Evolutionary conservation across 2,113 vertebrate species (phyloP).

Genomic region (Cyrtonyx montezumae): DNA sequence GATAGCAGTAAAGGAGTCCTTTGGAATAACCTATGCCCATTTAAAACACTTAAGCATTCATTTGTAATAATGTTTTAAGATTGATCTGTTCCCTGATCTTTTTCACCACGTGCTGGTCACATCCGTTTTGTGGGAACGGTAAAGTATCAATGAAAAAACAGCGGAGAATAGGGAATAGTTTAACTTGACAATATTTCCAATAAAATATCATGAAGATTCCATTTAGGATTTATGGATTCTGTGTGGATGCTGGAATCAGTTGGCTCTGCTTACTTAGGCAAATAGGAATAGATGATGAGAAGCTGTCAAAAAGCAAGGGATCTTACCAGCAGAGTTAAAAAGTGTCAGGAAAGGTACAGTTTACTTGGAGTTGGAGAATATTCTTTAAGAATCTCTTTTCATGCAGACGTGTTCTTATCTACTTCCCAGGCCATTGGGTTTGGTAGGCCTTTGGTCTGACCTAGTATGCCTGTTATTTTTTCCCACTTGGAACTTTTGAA

Average conservation of each 20-base stretch:
- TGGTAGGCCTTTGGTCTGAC: not conserved
- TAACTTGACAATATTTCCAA: not conserved
- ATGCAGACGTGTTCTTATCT: not conserved
- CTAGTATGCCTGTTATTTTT: not conserved
- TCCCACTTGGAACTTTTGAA: not conserved
- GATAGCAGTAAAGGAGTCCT: not conserved
- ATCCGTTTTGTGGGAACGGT: not conserved
- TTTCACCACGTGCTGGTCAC: not conserved
- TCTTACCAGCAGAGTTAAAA: not conserved
- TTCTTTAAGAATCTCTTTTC: not conserved
- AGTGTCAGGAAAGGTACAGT: not conserved
- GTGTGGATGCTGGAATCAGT: not conserved
- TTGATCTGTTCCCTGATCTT: not conserved
- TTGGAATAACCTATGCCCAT: not conserved
- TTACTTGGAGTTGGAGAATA: not conserved
- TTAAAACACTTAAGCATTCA: not conserved
- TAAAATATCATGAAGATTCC: not conserved
- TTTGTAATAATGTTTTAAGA: not conserved
- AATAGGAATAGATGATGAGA: not conserved
- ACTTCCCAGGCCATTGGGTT: not conserved
- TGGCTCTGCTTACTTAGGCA: not conserved
- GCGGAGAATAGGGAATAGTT: not conserved
- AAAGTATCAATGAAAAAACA: not conserved
- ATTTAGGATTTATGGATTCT: not conserved
- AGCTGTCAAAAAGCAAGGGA: not conserved